Evolutionary conservation across 2,888 invertebrate genomes (phyloP).

Genomic region (Liposcelis brunnea): DNA sequence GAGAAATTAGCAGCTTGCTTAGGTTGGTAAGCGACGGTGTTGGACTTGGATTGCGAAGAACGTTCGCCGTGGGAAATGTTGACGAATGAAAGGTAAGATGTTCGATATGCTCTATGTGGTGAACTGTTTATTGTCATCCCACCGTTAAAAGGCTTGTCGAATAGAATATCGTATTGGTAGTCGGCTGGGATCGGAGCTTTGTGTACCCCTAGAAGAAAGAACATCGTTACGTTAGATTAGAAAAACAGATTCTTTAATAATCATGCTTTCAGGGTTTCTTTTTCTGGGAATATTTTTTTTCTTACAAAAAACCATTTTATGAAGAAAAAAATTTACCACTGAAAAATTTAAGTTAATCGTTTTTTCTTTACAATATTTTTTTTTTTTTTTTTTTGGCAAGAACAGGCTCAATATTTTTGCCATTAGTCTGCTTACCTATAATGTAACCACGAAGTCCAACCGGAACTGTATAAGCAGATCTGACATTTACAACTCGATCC

Average conservation of each 20-base stretch:
- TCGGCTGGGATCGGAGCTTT: conserved; percentile 35
- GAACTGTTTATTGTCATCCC: conserved; percentile 37
- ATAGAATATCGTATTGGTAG: conserved; percentile 57
- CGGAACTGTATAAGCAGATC: conserved; percentile 59
- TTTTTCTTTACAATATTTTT: too few species aligned
- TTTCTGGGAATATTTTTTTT: too few species aligned
- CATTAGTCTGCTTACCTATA: conserved; percentile 32
- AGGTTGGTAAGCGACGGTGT: conserved; percentile 9
- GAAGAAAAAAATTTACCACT: too few species aligned
- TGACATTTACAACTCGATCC: conserved; percentile 70
- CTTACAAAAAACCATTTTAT: too few species aligned
- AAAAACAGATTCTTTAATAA: too few species aligned
- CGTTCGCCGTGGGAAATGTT: conserved; percentile 37
- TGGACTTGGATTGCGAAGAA: conserved; percentile 23
- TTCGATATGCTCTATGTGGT: conserved; percentile 32
- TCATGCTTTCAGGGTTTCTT: too few species aligned
- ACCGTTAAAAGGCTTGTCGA: conserved; percentile 58
- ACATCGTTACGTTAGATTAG: neutral
- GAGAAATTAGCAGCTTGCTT: conserved; percentile 9
- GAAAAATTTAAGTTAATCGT: too few species aligned
- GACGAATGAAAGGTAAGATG: conserved; percentile 35
- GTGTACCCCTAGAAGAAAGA: conserved; percentile 27
- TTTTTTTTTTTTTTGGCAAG: too few species aligned
- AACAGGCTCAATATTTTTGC: too few species aligned
- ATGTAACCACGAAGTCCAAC: conserved; percentile 71